A percentile compares a stretch with the other conserved stretches of the same genome.
Conservation (phyloP, 2,113 vertebrate genomes). For the Tursiops truncatus region DNA sequence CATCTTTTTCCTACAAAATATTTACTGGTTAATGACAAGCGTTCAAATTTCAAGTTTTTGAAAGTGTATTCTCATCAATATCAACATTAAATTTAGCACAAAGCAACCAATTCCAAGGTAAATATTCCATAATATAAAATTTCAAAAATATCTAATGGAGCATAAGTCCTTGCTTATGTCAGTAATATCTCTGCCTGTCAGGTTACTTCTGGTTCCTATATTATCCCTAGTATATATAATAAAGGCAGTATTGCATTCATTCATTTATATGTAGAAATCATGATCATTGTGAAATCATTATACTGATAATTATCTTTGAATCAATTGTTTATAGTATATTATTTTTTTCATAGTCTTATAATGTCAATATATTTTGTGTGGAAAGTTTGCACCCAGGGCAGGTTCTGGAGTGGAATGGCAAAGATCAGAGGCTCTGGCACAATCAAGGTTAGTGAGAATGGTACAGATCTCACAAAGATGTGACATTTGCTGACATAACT, state of each 20-base stretch:
- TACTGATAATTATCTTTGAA: not conserved
- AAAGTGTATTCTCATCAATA: not conserved
- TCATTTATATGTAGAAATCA: not conserved
- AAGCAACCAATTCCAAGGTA: not conserved
- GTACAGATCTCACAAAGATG: not conserved
- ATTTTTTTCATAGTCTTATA: not conserved
- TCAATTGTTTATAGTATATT: not conserved
- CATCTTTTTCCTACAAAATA: not conserved
- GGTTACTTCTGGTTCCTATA: not conserved
- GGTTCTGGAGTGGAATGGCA: not conserved
- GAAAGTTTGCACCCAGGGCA: not conserved
- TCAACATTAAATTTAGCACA: slow-evolving; percentile 16
- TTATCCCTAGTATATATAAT: not conserved
- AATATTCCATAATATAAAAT: not conserved
- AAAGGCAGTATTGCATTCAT: not conserved
- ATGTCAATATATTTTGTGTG: not conserved
- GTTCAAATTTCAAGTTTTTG: not conserved
- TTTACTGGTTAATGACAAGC: not conserved
- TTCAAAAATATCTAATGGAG: not conserved
- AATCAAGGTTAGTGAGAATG: not conserved
- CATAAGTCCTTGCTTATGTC: not conserved
- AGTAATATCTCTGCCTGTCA: not conserved
- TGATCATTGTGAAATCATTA: not conserved
- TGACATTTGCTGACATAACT: not conserved
- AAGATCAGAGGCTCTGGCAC: not conserved